Percentiles rank a stretch among this genome's conserved stretches.
These are phyloP conservation scores for Philopedon plagiatum DNA, from an alignment of 2,888 invertebrate genomes.

Conservation along the genomic window DNA sequence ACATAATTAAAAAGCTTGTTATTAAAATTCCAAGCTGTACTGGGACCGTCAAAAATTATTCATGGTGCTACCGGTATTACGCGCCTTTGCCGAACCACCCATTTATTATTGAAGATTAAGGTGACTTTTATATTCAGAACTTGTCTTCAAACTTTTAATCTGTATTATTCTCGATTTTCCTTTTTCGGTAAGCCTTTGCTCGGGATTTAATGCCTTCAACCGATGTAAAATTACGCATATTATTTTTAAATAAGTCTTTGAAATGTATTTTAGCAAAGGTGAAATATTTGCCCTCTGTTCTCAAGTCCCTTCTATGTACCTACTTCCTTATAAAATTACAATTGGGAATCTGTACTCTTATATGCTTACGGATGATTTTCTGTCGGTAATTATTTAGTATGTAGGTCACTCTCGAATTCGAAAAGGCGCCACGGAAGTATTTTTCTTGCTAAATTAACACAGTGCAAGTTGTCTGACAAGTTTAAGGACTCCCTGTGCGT, in stretches of 20 bases:
- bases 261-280: too few species aligned
- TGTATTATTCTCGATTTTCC: slow-evolving; percentile 1
- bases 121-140: slow-evolving; percentile 20
- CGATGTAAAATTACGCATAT: too few species aligned
- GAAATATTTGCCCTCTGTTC: too few species aligned
- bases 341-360: too few species aligned
- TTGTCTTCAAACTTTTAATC: slow-evolving; percentile 23
- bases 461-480: slow-evolving; percentile 23
- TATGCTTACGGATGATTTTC: too few species aligned
- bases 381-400: slow-evolving; percentile 8
- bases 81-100: background rate
- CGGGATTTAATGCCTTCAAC: too few species aligned
- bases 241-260: too few species aligned
- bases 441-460: slow-evolving; percentile 54
- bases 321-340: too few species aligned
- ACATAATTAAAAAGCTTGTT: slow-evolving; percentile 11
- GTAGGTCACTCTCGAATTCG: slow-evolving; percentile 49
- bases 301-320: too few species aligned
- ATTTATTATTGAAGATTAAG: slow-evolving; percentile 16
- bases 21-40: slow-evolving; percentile 25
- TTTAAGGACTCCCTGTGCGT: slow-evolving; percentile 26
- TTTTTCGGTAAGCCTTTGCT: background rate
- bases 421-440: slow-evolving; percentile 55
- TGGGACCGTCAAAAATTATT: slow-evolving; percentile 27
- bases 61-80: slow-evolving; percentile 33